Base-by-base conservation (phyloP, 2,888 invertebrate species). In the Campoletis raptor region DNA sequence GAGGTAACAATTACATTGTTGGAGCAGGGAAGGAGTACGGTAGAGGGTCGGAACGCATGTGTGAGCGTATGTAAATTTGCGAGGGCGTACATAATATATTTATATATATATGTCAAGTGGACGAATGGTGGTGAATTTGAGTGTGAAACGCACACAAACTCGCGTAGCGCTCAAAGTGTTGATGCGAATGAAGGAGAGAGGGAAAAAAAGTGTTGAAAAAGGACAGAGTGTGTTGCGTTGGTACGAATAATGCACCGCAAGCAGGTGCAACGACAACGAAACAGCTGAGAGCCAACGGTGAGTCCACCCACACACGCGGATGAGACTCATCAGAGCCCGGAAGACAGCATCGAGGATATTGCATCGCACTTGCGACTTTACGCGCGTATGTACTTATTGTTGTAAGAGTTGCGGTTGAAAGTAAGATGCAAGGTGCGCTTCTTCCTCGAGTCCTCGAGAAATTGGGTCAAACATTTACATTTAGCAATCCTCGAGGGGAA, bases 1-100 rank as follows among this genome's bases (percentile, higher is more conserved):
- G 92, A 91, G 91, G 92, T 91, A 92, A 92, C 91, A 92, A 92
- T 92, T 91, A 91, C 91, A 90, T 92, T 91, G 92, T 90, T 52
- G 78, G 74, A 52, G n/a, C n/a, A n/a, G 70, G 64, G 61, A 36
- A 48, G 48, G 36, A 30, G 30, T 30, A 64, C n/a, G n/a, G 61
- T 66, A 37, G 21, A 64, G 45, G 40, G 45, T 40, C 54, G 57
- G 61, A 18, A 74, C 45, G 81, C 73, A 72, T 30, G 21, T 21
- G 30, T 36, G 48, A 10, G 45, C 72, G 79, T 90, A 92, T 92
- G 92, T 90, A 91, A 91, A 92, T 91, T 84, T 83, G 73, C 82
- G 85, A 90, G 90, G 87, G 89, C 86, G 84, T 84, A 88, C 84
- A 88, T 85, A 24, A 15, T 70, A n/a, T 45, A 24, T 21, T 89